Evolutionary conservation across 2,797 vertebrate genomes (phyloP).

Genomic region (Channallabes apus): DNA sequence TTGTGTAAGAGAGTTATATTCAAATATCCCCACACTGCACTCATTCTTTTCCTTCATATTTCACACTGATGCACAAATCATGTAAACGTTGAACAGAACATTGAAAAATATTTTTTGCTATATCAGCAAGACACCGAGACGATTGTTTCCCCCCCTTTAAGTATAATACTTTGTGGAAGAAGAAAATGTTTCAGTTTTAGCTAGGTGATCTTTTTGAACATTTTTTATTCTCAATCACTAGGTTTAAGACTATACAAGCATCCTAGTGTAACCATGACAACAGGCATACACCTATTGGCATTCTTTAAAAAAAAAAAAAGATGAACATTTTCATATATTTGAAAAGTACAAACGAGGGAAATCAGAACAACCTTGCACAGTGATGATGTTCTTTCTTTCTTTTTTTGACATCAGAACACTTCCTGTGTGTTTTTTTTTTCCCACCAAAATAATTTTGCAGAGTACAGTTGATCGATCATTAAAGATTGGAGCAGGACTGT

Average conservation of each 20-base stretch:
- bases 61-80: neutral
- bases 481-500: neutral
- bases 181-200: neutral
- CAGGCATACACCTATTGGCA: neutral
- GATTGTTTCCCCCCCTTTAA: neutral
- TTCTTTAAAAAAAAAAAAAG: neutral
- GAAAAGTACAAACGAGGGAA: neutral
- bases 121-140: neutral
- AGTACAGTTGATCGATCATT: neutral
- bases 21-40: neutral
- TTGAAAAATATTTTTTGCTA: neutral
- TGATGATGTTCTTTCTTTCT: neutral
- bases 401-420: neutral
- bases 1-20: constrained; percentile 1
- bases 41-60: neutral
- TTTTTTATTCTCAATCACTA: neutral
- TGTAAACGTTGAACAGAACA: neutral
- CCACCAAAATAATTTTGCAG: neutral
- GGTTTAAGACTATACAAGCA: neutral
- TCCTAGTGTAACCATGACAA: neutral
- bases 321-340: neutral
- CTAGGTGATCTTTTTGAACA: neutral
- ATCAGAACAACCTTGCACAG: neutral
- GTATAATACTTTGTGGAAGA: neutral
- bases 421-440: neutral